Evolutionary conservation across 2,888 invertebrate species (phyloP).

Genomic region (Notodonta ziczac): DNA sequence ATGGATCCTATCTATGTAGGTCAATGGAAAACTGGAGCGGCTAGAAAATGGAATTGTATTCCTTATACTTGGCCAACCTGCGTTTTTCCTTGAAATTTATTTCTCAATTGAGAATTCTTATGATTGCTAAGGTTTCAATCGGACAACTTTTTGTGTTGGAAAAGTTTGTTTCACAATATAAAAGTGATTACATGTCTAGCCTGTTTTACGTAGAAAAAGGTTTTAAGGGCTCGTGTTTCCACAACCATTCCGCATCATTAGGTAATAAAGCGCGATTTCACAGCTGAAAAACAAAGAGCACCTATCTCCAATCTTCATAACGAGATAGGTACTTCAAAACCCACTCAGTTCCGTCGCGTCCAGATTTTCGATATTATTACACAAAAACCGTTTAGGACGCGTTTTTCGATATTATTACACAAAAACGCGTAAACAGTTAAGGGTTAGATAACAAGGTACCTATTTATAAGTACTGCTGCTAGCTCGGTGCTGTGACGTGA

Average conservation of each 20-base stretch:
- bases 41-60: conserved; percentile 23
- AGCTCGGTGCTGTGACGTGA: conserved; percentile 37
- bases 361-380: conserved; percentile 21
- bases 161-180: not conserved
- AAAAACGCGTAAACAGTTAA: conserved; percentile 20
- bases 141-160: not conserved
- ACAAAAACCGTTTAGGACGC: conserved; percentile 13
- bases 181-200: not conserved
- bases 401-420: conserved; percentile 20
- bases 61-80: conserved; percentile 13
- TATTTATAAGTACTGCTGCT: conserved; percentile 34
- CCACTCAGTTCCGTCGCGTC: not conserved
- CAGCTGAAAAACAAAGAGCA: not conserved
- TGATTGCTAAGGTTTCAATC: not conserved
- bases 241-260: conserved; percentile 4
- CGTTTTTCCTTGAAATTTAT: not conserved
- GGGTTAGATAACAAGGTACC: conserved; percentile 20
- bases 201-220: no score
- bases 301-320: not conserved
- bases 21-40: conserved; percentile 42
- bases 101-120: conserved; percentile 5
- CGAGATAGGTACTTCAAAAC: not conserved
- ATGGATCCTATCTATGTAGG: conserved; percentile 51
- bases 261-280: not conserved
- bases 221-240: not conserved